These are phyloP conservation scores for Pseudochaenichthys georgianus DNA, from an alignment of 2,797 vertebrate species.

Conservation along the genomic window DNA sequence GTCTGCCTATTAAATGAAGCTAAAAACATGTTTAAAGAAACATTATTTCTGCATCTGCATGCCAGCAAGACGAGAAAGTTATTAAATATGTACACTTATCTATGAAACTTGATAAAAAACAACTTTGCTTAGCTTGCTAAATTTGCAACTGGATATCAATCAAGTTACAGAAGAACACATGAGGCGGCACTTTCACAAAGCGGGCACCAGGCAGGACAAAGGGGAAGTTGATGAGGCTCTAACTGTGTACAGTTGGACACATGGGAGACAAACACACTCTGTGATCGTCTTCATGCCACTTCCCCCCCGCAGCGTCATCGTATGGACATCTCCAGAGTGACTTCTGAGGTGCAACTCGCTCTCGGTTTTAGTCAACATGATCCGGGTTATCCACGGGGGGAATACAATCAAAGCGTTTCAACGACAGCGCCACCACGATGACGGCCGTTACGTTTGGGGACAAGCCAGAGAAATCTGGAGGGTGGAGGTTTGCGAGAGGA, in stretches of 20 bases:
- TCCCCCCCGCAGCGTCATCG: conserved; percentile 29
- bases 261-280: conserved; percentile 33
- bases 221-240: neutral
- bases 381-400: conserved; percentile 42
- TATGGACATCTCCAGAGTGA: conserved; percentile 28
- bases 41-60: no score
- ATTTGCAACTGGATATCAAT: neutral
- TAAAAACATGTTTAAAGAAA: no score
- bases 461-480: conserved; percentile 40
- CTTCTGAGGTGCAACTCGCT: conserved; percentile 25
- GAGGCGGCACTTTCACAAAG: neutral
- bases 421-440: conserved; percentile 45
- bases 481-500: conserved; percentile 24
- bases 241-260: conserved; percentile 36
- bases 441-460: conserved; percentile 39
- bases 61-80: neutral
- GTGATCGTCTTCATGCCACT: conserved; percentile 47
- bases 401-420: conserved; percentile 45
- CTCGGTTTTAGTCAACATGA: conserved; percentile 61
- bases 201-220: neutral
- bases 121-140: neutral
- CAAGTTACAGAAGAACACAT: neutral
- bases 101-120: neutral
- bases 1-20: neutral
- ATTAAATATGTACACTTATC: neutral